Evolutionary conservation across 1,140 invertebrate genomes (phyloP), one percentile per base, ranked within the genome.

Genomic region (Brachionus rotundiformis): DNA sequence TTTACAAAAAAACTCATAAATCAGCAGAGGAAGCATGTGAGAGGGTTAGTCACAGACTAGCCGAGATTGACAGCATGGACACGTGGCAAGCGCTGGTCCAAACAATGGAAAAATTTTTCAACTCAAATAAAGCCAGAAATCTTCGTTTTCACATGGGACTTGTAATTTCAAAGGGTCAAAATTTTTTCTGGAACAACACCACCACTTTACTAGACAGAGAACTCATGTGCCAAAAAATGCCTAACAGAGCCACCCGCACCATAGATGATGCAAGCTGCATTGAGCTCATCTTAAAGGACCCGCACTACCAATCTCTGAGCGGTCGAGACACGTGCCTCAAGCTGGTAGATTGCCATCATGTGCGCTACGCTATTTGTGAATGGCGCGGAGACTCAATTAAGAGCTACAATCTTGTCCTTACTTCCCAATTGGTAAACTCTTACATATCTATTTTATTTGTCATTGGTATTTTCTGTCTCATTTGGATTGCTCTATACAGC

Each of bases 401-500:
- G 36, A 73, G 68, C 36, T 73, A 73, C n/a, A 73, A 73, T 73
- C 25, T 73, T 2, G 36, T 44, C 23, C 68, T 73, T 23, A 44
- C 7, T 2, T 39, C 68, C 10, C 68, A 73, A 16, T 27, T 73
- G 23, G 44, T 73, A 11, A 73, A 73, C n/a, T 73, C 68, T 13
- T 73, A 73, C 11, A 41, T 73, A 23, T 73, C 68, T 39, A 19
- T 73, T 25, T 27, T 73, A 27, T 7, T 73, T 10, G 68, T 73
- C 16, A 27, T 73, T 2, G 19, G 68, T 29, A 16, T 73, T 4
- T 73, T 73, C 19, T 36, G 63, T 68, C 23, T 73, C 23, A 25
- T 73, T 23, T 73, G 68, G 68, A 73, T 73, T 44, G 27, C 44
- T 73, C 44, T 73, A 19, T 73, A 44, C 25, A 44, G 27, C n/a